Evolutionary conservation across 2,888 invertebrate genomes (phyloP), one percentile per base, ranked within the genome.

Genomic region (Pantelozetes paolii): DNA sequence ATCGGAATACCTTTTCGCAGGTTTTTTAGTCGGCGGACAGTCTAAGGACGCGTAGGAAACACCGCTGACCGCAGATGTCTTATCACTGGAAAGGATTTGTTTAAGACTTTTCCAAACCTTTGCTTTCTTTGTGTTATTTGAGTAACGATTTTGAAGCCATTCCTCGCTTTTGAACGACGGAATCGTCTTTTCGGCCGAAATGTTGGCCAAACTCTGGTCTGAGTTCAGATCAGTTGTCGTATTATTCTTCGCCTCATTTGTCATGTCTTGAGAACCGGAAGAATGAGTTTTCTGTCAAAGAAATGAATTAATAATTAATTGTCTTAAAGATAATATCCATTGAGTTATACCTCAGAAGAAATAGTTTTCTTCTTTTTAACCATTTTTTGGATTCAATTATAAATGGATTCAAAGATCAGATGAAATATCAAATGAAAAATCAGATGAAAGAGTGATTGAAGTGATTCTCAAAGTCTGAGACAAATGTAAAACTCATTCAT

Each of bases 301-400:
- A 45, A 18, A 9, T 45, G 9, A 23, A 57, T 5, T 23, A 15
- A 8, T 23, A 26, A 57, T n/a, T 23, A 57, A 23, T 57, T 26
- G 1, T 18, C 15, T 57, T 23, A 26, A 26, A 23, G 6, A 57
- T 23, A 23, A 9, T 48, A 26, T 54, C 5, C n/a, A 11, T 54
- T 8, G 23, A 42, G 8, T 15, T 42, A 57, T 32, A 64, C 64
- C 18, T 64, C 64, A 5, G 36, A 30, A 36, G 64, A 64, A 36
- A 36, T 30, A 5, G 28, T 64, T 30, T 64, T 64, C 64, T 64
- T 64, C 64, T 64, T 64, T n/a, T 64, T 64, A 36, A 64, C 64
- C 64, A 64, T 64, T 32, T 15, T 64, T 36, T 26, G 1, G 23
- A 28, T n/a, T 57, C 23, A 57, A 23, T 20, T 18, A 50, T 6